Conservation (phyloP, 2,797 vertebrate genomes). For the Neosilurus mollespiculum region DNA sequence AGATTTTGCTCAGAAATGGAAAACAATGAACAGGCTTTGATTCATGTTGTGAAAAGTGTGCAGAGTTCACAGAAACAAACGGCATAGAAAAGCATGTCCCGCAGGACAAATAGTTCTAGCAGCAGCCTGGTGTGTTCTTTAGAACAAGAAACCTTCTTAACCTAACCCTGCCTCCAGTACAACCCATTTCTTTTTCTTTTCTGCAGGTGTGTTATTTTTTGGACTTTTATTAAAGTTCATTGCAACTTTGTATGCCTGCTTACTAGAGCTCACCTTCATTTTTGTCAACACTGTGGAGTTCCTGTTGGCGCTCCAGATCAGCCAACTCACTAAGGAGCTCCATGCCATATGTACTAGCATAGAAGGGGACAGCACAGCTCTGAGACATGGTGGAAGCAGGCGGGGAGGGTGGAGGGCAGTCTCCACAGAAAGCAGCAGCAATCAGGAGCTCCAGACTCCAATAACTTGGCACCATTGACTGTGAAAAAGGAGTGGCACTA, state of each 20-base stretch:
- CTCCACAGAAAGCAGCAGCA: slow-evolving; percentile 82
- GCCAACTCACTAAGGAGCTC: slow-evolving; percentile 93
- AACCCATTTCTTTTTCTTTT: slow-evolving; percentile 4
- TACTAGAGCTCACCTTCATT: slow-evolving; percentile 70
- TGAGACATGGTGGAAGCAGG: slow-evolving; percentile 62
- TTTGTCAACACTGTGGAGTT: slow-evolving; percentile 66
- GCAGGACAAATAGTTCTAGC: slow-evolving; percentile 57
- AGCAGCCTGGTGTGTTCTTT: slow-evolving; percentile 57
- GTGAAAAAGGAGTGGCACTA: slow-evolving; percentile 38
- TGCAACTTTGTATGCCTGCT: not conserved
- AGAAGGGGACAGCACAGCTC: slow-evolving; percentile 51
- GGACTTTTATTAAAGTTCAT: not conserved
- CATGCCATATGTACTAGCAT: slow-evolving; percentile 81
- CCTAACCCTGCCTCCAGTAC: not conserved
- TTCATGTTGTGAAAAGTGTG: slow-evolving; percentile 23
- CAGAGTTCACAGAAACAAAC: slow-evolving; percentile 36
- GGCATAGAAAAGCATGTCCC: slow-evolving; percentile 50
- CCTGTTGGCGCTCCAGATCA: slow-evolving; percentile 83
- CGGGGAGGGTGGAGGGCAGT: slow-evolving; percentile 72
- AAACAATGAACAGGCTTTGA: slow-evolving; percentile 49
- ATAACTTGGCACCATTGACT: slow-evolving; percentile 67
- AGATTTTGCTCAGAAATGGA: slow-evolving; percentile 36
- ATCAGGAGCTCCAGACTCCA: slow-evolving; percentile 90
- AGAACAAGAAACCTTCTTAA: slow-evolving; percentile 61
- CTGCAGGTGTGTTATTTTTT: not conserved